phyloP scores from a whole-genome alignment of 2,113 vertebrate genomes.

The Sakesphorus luctuosus region DNA sequence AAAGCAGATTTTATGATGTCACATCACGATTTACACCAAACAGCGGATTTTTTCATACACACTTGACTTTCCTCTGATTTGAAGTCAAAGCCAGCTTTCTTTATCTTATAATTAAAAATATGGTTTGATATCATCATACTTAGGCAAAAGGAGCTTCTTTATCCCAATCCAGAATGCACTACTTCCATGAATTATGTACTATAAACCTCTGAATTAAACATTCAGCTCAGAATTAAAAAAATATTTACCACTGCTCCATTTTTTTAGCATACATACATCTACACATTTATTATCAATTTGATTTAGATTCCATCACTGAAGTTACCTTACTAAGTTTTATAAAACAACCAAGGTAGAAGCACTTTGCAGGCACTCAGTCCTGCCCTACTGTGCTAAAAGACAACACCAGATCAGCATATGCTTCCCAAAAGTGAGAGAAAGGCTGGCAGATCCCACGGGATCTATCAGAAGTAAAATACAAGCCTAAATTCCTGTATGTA shows the following conservation, averaged over 20 bases:
- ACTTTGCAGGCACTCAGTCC: not conserved
- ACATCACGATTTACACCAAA: not conserved
- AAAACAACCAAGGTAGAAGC: not conserved
- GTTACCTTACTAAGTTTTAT: not conserved
- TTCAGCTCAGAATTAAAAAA: not conserved
- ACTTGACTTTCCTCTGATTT: not conserved
- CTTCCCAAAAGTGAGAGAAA: not conserved
- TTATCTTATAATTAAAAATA: not conserved
- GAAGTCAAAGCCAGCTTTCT: not conserved
- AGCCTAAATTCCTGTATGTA: too few species aligned
- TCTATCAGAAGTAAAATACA: not conserved
- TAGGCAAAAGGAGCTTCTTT: not conserved
- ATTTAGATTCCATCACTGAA: not conserved
- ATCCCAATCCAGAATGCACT: not conserved
- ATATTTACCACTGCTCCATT: not conserved
- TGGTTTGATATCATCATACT: not conserved
- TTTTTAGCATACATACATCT: not conserved
- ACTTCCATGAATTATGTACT: not conserved
- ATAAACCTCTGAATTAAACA: not conserved
- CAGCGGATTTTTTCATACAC: not conserved
- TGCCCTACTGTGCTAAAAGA: not conserved
- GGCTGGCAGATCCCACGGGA: rapidly evolving
- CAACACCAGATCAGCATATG: not conserved
- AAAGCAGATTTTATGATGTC: not conserved
- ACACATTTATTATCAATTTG: not conserved